phyloP scores from a whole-genome alignment of 2,113 vertebrate species.

The Elaphurus davidianus region DNA sequence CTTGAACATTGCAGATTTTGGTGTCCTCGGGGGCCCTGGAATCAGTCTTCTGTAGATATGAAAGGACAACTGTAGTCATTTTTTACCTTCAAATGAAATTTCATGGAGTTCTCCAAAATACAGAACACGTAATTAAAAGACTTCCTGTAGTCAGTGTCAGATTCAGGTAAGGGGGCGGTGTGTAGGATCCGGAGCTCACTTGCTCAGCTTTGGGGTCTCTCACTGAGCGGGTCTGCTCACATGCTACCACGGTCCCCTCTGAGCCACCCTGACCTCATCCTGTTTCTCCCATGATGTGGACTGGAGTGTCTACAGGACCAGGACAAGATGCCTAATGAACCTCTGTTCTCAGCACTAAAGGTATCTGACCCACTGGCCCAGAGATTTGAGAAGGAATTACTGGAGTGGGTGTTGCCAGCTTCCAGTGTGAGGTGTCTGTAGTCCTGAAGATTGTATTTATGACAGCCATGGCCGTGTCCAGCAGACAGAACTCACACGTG shows the following conservation, averaged over 20 bases:
- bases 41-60: not conserved
- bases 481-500: not conserved
- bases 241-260: too few relatives aligned
- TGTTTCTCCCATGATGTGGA: accelerated
- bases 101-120: not conserved
- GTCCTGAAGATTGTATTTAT: not conserved
- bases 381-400: not conserved
- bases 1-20: not conserved
- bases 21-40: not conserved
- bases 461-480: not conserved
- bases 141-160: not conserved
- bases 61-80: not conserved
- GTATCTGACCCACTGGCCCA: not conserved
- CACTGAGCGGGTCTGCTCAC: not conserved
- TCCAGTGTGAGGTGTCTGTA: not conserved
- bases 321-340: not conserved
- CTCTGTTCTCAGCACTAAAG: not conserved
- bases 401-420: accelerated
- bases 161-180: accelerated
- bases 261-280: not conserved
- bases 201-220: not conserved
- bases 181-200: accelerated
- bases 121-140: not conserved
- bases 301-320: not conserved
- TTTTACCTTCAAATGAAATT: not conserved